Conservation (phyloP, 2,797 vertebrate species). For the Acanthurus lineatus region DNA sequence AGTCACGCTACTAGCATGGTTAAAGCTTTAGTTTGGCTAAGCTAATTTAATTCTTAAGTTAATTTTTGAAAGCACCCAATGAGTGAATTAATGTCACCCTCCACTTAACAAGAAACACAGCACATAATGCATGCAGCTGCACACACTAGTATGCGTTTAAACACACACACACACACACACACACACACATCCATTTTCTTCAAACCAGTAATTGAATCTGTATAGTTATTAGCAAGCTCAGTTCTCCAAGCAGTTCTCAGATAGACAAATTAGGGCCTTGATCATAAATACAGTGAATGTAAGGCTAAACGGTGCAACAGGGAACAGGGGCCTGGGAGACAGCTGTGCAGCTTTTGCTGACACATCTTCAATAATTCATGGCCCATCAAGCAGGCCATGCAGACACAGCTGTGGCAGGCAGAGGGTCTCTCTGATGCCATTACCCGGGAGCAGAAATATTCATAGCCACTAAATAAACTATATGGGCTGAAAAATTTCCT, state of each 20-base stretch:
- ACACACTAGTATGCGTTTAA: too few relatives aligned
- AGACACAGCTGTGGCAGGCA: slow-evolving; percentile 13
- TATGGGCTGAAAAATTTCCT: slow-evolving; percentile 6
- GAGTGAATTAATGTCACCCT: too few relatives aligned
- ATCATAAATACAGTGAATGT: slow-evolving; percentile 44
- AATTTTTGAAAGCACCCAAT: too few relatives aligned
- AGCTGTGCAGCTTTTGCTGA: slow-evolving; percentile 55
- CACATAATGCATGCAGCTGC: too few relatives aligned
- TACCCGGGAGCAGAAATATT: slow-evolving; percentile 23
- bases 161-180: not conserved
- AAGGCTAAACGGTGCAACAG: slow-evolving; percentile 15
- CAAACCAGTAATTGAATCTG: slow-evolving; percentile 27
- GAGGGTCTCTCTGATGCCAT: slow-evolving; percentile 13
- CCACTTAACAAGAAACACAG: too few relatives aligned
- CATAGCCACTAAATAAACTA: slow-evolving; percentile 31
- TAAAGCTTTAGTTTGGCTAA: too few relatives aligned
- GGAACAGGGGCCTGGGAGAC: slow-evolving; percentile 6
- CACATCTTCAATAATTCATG: slow-evolving; percentile 66
- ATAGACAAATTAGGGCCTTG: slow-evolving; percentile 38
- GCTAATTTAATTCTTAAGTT: too few relatives aligned
- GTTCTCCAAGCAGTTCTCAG: slow-evolving; percentile 26
- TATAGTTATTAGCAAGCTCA: slow-evolving; percentile 18
- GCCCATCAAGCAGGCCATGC: slow-evolving; percentile 50
- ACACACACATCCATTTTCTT: not conserved
- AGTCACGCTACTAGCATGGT: too few relatives aligned